Conservation (phyloP, 2,113 vertebrate genomes). For the Epinephelus moara region DNA sequence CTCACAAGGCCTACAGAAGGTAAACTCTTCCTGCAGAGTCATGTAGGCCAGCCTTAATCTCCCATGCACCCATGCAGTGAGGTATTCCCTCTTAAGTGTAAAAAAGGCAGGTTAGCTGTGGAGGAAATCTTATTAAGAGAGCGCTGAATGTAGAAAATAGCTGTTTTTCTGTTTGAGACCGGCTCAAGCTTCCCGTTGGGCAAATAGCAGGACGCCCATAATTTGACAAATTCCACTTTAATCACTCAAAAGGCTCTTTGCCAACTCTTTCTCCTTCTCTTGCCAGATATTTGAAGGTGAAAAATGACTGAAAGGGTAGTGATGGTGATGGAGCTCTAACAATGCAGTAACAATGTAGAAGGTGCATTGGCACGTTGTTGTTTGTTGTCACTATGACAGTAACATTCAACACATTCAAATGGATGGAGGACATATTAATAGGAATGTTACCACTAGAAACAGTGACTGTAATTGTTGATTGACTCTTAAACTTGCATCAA, state of each 20-base stretch:
- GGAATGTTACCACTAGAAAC: not conserved
- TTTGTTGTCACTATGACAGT: not conserved
- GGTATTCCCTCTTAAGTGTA: constrained; percentile 37
- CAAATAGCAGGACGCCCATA: constrained; percentile 10
- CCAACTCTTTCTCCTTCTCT: not conserved
- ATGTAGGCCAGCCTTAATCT: constrained; percentile 28
- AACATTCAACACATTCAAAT: not conserved
- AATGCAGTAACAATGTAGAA: not conserved
- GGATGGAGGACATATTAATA: not conserved
- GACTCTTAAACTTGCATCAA: no score
- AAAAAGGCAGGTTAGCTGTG: not conserved
- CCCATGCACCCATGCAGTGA: constrained; percentile 21
- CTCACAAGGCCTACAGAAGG: not conserved
- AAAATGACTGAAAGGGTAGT: not conserved
- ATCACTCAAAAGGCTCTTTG: constrained; percentile 9
- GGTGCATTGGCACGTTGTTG: not conserved
- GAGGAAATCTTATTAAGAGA: constrained; percentile 55
- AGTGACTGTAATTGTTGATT: not conserved
- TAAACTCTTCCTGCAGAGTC: constrained; percentile 29
- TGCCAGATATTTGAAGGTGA: not conserved
- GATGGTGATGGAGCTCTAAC: not conserved
- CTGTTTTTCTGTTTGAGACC: constrained; percentile 38
- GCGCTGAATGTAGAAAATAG: constrained; percentile 32
- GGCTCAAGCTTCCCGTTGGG: not conserved
- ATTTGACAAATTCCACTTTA: constrained; percentile 36